Conservation (phyloP, 2,113 vertebrate species). For the Salvelinus fontinalis region DNA sequence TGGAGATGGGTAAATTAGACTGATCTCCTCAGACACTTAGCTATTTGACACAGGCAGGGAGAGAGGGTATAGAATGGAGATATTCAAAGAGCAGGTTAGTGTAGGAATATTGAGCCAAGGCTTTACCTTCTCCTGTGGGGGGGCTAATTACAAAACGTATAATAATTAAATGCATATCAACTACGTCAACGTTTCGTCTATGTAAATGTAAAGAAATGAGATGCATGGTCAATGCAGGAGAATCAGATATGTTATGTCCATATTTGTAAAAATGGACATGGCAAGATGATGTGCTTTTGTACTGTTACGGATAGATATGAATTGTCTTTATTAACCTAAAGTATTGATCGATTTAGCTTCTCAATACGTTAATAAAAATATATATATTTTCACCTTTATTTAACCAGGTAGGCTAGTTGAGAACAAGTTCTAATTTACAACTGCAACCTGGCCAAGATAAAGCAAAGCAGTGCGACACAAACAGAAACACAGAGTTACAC, state of each 20-base stretch:
- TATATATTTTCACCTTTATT: too few relatives aligned
- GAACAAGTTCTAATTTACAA: too few relatives aligned
- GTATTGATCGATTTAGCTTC: too few relatives aligned
- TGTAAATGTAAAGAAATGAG: not conserved
- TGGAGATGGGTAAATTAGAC: conserved; percentile 53
- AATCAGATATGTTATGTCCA: not conserved
- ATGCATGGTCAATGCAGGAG: not conserved
- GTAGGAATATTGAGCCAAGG: conserved; percentile 40
- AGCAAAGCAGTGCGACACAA: too few relatives aligned
- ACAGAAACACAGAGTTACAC: too few relatives aligned
- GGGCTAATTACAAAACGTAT: conserved; percentile 42
- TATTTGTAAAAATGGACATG: too few relatives aligned
- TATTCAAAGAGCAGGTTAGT: conserved; percentile 48
- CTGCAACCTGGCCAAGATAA: too few relatives aligned
- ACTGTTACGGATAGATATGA: too few relatives aligned
- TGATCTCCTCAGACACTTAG: conserved; percentile 43
- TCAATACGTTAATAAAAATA: not conserved
- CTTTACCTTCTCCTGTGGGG: conserved; percentile 9
- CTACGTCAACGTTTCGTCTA: conserved; percentile 1
- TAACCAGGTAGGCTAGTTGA: too few relatives aligned
- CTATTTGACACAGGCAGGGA: conserved; percentile 36
- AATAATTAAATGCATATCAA: conserved; percentile 34
- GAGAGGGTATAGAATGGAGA: conserved; percentile 54
- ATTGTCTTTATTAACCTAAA: too few relatives aligned
- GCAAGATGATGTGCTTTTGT: too few relatives aligned